A percentile compares a stretch with the other conserved stretches of the same genome.
phyloP scores from a whole-genome alignment of 2,797 vertebrate genomes.

The Pteropus rufus region DNA sequence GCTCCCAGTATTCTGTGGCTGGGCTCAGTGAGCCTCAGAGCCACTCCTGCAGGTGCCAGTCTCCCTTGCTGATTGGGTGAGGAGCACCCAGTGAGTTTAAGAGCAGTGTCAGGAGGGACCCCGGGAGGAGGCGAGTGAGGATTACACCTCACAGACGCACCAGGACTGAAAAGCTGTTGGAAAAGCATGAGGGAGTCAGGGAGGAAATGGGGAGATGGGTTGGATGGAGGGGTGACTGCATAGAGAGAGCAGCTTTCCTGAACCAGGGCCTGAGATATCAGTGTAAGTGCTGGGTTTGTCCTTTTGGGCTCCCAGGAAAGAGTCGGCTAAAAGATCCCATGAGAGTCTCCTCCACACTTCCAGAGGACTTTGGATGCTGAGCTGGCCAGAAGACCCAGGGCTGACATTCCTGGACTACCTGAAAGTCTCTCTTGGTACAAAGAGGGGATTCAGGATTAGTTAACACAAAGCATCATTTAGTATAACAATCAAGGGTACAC shows the following conservation, averaged over 20 bases:
- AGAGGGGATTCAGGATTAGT: background rate
- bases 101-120: background rate
- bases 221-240: background rate
- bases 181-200: background rate
- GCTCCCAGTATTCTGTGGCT: rapidly evolving
- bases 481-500: background rate
- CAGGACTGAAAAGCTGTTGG: background rate
- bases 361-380: background rate
- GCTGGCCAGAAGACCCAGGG: background rate
- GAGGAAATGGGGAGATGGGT: background rate
- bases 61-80: background rate
- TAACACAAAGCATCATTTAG: background rate
- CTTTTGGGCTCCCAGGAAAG: background rate
- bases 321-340: background rate
- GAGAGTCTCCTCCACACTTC: background rate
- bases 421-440: background rate
- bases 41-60: background rate
- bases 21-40: background rate
- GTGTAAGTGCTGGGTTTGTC: background rate
- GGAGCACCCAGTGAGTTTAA: background rate
- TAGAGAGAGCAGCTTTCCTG: background rate
- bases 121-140: background rate
- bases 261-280: background rate
- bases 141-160: background rate
- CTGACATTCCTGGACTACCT: background rate